Percentiles rank a stretch among this genome's conserved stretches.
phyloP scores from a whole-genome alignment of 2,888 invertebrate genomes.

The Melitaea athalia region DNA sequence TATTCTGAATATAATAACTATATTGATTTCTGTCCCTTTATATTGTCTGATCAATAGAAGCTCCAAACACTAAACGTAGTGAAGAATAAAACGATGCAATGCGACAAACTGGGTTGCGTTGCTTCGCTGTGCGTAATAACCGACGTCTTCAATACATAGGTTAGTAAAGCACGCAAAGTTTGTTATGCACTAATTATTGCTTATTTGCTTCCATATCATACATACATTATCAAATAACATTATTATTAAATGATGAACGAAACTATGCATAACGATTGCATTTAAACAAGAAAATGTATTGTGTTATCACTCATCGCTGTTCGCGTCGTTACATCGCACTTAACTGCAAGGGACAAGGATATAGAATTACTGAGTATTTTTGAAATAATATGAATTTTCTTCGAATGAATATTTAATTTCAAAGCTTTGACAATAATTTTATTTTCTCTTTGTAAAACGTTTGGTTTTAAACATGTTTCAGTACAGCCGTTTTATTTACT shows the following conservation, averaged over 20 bases:
- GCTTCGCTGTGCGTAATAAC: too few species aligned
- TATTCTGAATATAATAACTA: too few species aligned
- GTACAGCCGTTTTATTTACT: too few species aligned
- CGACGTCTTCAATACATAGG: too few species aligned
- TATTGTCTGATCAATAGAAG: too few species aligned
- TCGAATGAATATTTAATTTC: not conserved
- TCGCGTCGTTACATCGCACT: conserved; percentile 28
- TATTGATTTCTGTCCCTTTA: too few species aligned
- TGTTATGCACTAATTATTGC: too few species aligned
- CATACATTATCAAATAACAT: conserved; percentile 7
- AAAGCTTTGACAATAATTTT: not conserved
- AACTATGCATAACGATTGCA: not conserved
- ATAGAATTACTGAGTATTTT: conserved; percentile 17
- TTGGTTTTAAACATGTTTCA: not conserved
- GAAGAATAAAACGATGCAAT: too few species aligned
- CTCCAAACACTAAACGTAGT: too few species aligned
- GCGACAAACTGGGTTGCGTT: too few species aligned
- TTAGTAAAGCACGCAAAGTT: too few species aligned
- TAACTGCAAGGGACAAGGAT: conserved; percentile 29
- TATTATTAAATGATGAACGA: not conserved
- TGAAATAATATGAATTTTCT: not conserved
- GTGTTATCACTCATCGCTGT: conserved; percentile 30
- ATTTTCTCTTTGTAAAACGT: not conserved
- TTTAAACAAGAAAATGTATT: conserved; percentile 28
- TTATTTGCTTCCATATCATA: not conserved